Conservation (phyloP, 2,888 invertebrate species). For the Orgyia antiqua region DNA sequence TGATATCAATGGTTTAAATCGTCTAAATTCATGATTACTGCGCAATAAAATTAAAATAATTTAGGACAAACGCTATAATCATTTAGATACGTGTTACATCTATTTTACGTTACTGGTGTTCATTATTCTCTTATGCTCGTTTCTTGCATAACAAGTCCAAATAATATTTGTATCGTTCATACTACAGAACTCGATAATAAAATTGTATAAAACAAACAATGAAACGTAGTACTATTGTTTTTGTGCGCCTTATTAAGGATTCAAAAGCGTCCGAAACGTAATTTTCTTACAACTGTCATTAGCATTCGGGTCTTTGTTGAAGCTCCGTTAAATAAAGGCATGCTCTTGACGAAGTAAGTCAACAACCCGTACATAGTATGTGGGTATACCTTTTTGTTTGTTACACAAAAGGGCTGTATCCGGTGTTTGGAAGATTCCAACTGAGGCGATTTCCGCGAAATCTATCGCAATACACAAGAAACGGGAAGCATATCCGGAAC, state of each 20-base stretch:
- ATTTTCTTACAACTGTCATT: conserved; percentile 43
- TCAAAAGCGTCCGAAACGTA: conserved; percentile 37
- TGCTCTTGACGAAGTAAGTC: conserved; percentile 47
- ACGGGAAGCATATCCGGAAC: conserved; percentile 75
- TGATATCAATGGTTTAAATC: no score
- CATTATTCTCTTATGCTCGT: no score
- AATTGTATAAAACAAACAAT: conserved; percentile 15
- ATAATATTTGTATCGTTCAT: no score
- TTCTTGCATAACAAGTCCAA: no score
- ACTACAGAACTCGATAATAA: conserved; percentile 15
- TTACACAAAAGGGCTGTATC: conserved; percentile 70
- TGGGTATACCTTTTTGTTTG: conserved; percentile 50
- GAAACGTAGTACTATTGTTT: conserved; percentile 25
- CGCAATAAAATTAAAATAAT: no score
- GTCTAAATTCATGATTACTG: no score
- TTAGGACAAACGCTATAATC: no score
- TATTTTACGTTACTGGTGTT: no score
- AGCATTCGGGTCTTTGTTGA: conserved; percentile 38
- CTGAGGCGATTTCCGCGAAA: conserved; percentile 65
- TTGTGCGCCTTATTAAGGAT: conserved; percentile 35
- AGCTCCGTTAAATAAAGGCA: conserved; percentile 47
- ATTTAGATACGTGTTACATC: no score
- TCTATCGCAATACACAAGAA: conserved; percentile 67
- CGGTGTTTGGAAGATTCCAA: conserved; percentile 54
- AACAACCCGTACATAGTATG: conserved; percentile 52